These are phyloP conservation scores for Podiceps cristatus DNA, from an alignment of 2,113 vertebrate species.

Conservation along the genomic window DNA sequence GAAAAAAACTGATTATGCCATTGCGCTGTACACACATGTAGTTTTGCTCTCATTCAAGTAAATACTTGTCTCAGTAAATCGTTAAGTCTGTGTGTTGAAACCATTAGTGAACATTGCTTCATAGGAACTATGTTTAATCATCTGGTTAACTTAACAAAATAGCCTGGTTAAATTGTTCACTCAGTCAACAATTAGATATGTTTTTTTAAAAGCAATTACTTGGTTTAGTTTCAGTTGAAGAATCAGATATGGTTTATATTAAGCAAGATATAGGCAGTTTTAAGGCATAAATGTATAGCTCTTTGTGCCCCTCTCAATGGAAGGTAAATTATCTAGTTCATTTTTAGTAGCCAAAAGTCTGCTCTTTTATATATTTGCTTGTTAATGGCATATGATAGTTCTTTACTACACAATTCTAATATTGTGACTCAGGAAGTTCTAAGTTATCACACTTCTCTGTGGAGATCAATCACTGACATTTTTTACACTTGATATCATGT, in stretches of 20 bases:
- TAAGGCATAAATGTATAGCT: background rate
- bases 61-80: background rate
- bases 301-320: background rate
- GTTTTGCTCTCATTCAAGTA: slow-evolving; percentile 1
- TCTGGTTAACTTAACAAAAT: background rate
- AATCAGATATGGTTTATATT: background rate
- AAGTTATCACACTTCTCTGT: background rate
- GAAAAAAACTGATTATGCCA: background rate
- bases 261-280: background rate
- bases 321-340: background rate
- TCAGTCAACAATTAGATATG: background rate
- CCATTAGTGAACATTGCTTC: background rate
- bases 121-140: background rate
- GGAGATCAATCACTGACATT: background rate
- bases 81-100: background rate
- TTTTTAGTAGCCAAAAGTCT: background rate
- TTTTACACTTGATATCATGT: background rate
- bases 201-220: background rate
- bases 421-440: background rate
- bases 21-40: background rate
- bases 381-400: background rate
- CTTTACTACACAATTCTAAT: background rate
- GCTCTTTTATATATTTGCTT: background rate
- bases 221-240: background rate
- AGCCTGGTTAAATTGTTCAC: background rate